Evolutionary conservation across 2,888 invertebrate species (phyloP), one percentile per base, ranked within the genome.

Genomic region (Mythimna impura): DNA sequence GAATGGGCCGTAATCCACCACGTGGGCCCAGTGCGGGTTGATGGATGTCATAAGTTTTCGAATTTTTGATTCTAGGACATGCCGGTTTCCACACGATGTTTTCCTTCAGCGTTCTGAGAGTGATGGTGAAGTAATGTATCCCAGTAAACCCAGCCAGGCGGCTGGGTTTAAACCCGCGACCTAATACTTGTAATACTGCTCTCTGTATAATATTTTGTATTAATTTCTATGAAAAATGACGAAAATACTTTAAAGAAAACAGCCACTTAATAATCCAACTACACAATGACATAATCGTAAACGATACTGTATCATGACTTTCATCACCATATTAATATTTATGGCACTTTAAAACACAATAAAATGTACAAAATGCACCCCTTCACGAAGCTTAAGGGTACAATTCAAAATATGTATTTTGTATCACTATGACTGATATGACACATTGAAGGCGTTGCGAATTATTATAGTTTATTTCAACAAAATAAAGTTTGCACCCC

Each of bases 391-490:
- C 87, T 90, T 92, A 92, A 93, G 93, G 90, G 89, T 87, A 90
- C 92, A 91, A 92, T 91, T 92, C 92, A 94, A 95, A 95, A 95
- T 95, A 94, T 95, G 93, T 95, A 95, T 94, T 95, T 94, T 92
- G 93, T 95, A 93, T 93, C 90, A 88, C 89, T 91, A 94, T 96
- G 95, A 96, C 91, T 94, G 95, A 96, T 96, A 95, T 96, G 96
- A 96, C 96, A 96, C 91, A 93, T 93, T 92, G 93, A 94, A 96
- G 96, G 96, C 96, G 95, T 96, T 94, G 85, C 96, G 94, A 96
- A 96, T 96, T 94, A 94, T 89, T 91, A 89, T 89, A 90, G 84
- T 86, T 89, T 81, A 84, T 85, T 80, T 73, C 7, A 54, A 71
- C 83, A 82, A 86, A 68, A 12, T 52, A 57, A 80, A 54, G n/a